These are phyloP conservation scores for Phaethon lepturus DNA, from an alignment of 2,113 vertebrate species.

Conservation along the genomic window DNA sequence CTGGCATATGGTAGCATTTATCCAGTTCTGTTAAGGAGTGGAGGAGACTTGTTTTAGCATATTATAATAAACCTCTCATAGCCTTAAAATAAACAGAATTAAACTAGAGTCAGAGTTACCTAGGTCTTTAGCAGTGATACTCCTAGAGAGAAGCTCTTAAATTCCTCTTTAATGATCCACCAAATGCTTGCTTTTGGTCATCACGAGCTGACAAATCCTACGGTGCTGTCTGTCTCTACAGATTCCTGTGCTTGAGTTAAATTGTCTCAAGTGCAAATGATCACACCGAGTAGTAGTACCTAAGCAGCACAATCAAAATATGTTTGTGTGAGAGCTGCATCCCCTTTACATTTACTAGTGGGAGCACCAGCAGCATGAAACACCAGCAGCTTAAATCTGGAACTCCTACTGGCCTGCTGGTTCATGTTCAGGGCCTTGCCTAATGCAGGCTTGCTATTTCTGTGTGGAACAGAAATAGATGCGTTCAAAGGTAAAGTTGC, in stretches of 20 bases:
- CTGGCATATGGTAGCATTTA: neutral
- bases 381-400: neutral
- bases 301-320: neutral
- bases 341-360: neutral
- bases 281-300: neutral
- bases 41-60: neutral
- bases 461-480: constrained; percentile 20
- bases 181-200: neutral
- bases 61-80: neutral
- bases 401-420: neutral
- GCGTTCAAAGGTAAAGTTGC: neutral
- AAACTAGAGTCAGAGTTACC: neutral
- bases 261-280: neutral
- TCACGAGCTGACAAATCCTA: neutral
- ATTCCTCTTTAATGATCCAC: neutral
- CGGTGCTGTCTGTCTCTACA: neutral
- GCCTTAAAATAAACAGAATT: neutral
- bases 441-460: neutral
- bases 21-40: neutral
- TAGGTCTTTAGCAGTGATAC: neutral
- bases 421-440: neutral
- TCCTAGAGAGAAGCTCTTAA: neutral
- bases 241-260: neutral
- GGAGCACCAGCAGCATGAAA: neutral
- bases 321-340: neutral